A percentile compares a stretch with the other conserved stretches of the same genome.
Evolutionary conservation across 2,888 invertebrate species (phyloP).

Genomic region (Trileptium ribeirensis): DNA sequence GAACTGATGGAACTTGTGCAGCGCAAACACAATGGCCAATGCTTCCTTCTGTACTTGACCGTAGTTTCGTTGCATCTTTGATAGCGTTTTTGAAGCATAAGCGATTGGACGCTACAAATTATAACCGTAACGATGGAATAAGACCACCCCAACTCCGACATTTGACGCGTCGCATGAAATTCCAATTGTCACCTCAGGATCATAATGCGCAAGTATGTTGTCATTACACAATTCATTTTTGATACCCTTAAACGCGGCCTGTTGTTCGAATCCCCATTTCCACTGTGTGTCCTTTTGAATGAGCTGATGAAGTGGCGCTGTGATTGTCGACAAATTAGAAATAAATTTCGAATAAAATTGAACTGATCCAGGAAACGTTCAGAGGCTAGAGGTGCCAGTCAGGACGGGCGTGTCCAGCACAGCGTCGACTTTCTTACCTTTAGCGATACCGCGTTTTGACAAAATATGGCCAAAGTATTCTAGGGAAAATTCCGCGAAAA

Average conservation of each 20-base stretch:
- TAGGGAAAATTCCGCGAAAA: neutral
- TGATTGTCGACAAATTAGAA: neutral
- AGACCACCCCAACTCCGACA: conserved; percentile 18
- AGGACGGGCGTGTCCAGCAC: conserved; percentile 23
- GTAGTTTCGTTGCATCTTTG: conserved; percentile 33
- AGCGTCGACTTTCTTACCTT: conserved; percentile 23
- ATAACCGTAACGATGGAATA: conserved; percentile 31
- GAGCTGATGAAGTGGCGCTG: neutral
- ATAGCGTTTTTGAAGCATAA: conserved; percentile 37
- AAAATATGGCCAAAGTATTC: conserved; percentile 17
- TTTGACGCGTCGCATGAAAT: conserved; percentile 15
- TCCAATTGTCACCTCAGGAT: neutral
- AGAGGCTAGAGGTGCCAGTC: neutral
- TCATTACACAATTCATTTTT: neutral
- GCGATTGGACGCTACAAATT: conserved; percentile 33
- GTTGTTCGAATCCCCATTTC: neutral
- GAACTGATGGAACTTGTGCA: conserved; percentile 39
- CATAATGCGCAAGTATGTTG: neutral
- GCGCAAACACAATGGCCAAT: conserved; percentile 34
- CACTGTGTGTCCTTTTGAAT: neutral
- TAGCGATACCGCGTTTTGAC: conserved; percentile 20
- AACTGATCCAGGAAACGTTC: neutral
- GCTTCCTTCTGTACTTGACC: conserved; percentile 39
- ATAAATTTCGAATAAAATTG: neutral
- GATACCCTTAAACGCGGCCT: neutral